Evolutionary conservation across 2,888 invertebrate species (phyloP), one percentile per base, ranked within the genome.

Genomic region (Nephrotoma guestfalica): DNA sequence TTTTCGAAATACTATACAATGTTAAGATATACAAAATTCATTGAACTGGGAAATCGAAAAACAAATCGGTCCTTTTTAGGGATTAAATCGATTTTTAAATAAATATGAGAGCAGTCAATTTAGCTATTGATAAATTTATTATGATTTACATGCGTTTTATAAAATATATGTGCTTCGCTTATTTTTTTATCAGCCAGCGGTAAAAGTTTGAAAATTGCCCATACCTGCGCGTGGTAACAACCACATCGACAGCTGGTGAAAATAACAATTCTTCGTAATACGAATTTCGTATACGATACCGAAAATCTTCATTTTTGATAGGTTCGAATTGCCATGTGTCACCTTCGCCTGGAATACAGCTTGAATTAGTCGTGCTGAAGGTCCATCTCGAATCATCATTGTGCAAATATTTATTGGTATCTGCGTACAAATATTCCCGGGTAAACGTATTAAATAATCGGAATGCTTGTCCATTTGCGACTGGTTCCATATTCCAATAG

Each of bases 401-500:
- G 15, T 15, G 2, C n/a, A 42, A n/a, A 41, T 15, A n/a, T 15
- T 84, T 84, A 41, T 84, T 84, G 15, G n/a, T 84, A n/a, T 84
- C 84, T 2, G 84, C 84, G 9, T 41, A 84, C n/a, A 84, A 42
- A 84, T 84, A 84, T 84, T 84, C 84, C 6, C 41, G 0, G n/a
- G 13, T 41, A 1, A 15, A 13, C 9, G 42, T 42, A 41, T 84
- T 84, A 41, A 84, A 84, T n/a, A 84, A 84, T 7, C 84, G 41
- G 42, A 84, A 84, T 15, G 84, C 42, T 41, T 41, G 13, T 41
- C 84, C 84, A 84, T 84, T 84, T 4, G 6, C n/a, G 6, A 84
- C n/a, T 41, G 84, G 84, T 41, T 84, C 84, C 84, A 84, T 41
- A 41, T 84, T 84, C 84, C 84, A 84, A 84, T 84, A 84, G n/a